A percentile compares a stretch with the other conserved stretches of the same genome.
Evolutionary conservation across 2,797 vertebrate species (phyloP).

Genomic region (Margarornis squamiger): DNA sequence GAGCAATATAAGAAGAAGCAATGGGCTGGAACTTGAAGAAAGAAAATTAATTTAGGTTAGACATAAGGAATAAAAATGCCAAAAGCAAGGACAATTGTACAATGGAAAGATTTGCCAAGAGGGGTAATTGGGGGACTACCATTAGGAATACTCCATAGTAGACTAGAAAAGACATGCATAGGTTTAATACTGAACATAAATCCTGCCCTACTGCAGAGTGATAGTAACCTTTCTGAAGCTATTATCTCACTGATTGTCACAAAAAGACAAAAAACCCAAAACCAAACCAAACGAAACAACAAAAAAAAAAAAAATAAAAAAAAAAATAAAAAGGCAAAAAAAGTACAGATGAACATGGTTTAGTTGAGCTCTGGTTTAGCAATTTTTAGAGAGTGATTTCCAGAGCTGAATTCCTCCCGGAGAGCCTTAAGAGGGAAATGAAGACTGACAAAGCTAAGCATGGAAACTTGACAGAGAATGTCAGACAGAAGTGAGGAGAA

Average conservation of each 20-base stretch:
- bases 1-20: background rate
- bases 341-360: background rate
- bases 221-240: background rate
- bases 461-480: background rate
- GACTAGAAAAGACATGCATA: background rate
- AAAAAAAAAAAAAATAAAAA: background rate
- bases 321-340: background rate
- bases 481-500: conserved; percentile 13
- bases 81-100: background rate
- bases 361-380: background rate
- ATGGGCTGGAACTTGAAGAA: background rate
- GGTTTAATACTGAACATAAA: background rate
- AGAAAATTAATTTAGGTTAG: background rate
- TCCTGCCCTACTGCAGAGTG: background rate
- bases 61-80: background rate
- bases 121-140: background rate
- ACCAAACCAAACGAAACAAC: background rate
- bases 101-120: background rate
- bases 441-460: background rate
- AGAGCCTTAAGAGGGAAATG: background rate
- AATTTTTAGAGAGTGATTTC: background rate
- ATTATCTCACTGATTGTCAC: background rate
- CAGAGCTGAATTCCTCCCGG: background rate
- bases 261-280: background rate
- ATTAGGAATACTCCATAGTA: background rate